Conservation (phyloP, 2,888 invertebrate genomes). For the Mellilla xanthometata region DNA sequence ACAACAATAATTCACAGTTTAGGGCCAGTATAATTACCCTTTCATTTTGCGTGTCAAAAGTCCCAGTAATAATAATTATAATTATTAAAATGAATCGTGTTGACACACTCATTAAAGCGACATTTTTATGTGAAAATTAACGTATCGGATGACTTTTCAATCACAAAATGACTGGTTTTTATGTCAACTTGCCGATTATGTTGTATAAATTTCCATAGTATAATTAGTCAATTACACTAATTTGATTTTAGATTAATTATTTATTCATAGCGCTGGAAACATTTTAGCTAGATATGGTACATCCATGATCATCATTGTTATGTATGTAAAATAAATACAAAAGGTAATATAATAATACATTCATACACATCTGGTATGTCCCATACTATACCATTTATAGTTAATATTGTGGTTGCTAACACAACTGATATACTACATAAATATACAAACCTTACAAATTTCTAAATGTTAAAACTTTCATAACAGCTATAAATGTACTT, state of each 20-base stretch:
- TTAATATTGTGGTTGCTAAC: too few species aligned
- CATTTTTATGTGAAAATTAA: conserved; percentile 25
- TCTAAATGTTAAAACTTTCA: too few species aligned
- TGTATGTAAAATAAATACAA: too few species aligned
- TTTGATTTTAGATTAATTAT: conserved; percentile 15
- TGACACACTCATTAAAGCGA: conserved; percentile 20
- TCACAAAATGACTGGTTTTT: conserved; percentile 5
- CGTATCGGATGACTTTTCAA: conserved; percentile 16
- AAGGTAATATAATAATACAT: too few species aligned
- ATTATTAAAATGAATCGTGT: conserved; percentile 20
- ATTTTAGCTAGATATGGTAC: not conserved
- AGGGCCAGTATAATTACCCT: not conserved
- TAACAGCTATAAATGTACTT: too few species aligned
- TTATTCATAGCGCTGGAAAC: not conserved
- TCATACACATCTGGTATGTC: too few species aligned
- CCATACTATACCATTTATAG: too few species aligned
- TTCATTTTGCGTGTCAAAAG: conserved; percentile 2
- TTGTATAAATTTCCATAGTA: conserved; percentile 19
- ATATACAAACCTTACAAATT: too few species aligned
- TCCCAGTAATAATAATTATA: conserved; percentile 4
- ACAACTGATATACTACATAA: too few species aligned
- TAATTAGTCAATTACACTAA: conserved; percentile 15
- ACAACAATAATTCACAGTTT: not conserved
- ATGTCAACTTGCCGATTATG: conserved; percentile 12
- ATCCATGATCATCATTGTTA: too few species aligned